A percentile compares a stretch with the other conserved stretches of the same genome.
These are phyloP conservation scores for Sardina pilchardus DNA, from an alignment of 2,113 vertebrate genomes.

Conservation along the genomic window DNA sequence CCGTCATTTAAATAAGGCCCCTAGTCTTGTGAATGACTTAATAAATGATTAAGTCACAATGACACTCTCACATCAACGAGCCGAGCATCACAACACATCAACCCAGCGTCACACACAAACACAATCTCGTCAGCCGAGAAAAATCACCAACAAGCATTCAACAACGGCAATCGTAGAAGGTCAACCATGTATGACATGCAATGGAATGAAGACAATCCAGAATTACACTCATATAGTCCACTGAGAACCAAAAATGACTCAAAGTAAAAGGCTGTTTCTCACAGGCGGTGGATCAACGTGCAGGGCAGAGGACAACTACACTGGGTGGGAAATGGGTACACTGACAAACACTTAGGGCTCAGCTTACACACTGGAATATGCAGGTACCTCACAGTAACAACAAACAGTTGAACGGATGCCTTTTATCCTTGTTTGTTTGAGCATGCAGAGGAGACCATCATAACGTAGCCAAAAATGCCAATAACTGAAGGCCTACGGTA, in stretches of 20 bases:
- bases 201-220: not conserved
- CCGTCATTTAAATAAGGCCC: no score
- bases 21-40: no score
- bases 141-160: not conserved
- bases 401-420: not conserved
- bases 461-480: not conserved
- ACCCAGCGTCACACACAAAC: not conserved
- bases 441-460: not conserved
- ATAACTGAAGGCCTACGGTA: not conserved
- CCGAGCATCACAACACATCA: not conserved
- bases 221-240: not conserved
- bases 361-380: not conserved
- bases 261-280: not conserved
- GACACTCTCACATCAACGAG: not conserved
- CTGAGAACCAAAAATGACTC: not conserved
- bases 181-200: not conserved
- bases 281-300: not conserved
- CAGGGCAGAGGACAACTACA: not conserved
- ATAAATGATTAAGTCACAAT: not conserved
- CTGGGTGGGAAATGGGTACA: not conserved
- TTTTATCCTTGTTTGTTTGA: not conserved
- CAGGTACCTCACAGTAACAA: not conserved
- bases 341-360: not conserved
- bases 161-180: not conserved
- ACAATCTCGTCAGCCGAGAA: not conserved